Base-by-base conservation (phyloP, 2,888 invertebrate genomes). In the Diaphora mendica region DNA sequence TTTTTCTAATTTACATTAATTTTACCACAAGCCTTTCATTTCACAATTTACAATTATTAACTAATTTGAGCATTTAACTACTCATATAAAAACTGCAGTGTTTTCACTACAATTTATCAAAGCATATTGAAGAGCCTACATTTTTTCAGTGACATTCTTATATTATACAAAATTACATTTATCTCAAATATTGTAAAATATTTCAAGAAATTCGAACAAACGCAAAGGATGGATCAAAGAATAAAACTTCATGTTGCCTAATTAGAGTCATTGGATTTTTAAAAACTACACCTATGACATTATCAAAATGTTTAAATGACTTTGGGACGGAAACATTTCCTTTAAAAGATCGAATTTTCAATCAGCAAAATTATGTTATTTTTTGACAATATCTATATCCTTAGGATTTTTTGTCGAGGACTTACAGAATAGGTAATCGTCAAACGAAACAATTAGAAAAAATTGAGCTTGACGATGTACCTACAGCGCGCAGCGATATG, bases 281-380 rank as follows among this genome's bases (percentile, higher is more conserved):
- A 86, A 87, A 87, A 88, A 86, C 88, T 88, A 88, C 83, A 81
- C 88, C 85, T 88, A 88, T 82, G 86, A 80, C 85, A 82, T 87
- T 88, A 87, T 91, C 89, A 91, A 89, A 92, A 91, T 89, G 85
- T 88, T 89, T 91, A 95, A 94, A 94, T 94, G 95, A 95, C 94
- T 86, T 94, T 89, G 93, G 95, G 95, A 95, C 95, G 95, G 95
- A 95, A 92, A 94, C 92, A 93, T 94, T 94, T 91, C 89, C 90
- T 90, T 70, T 88, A 88, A 89, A 91, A 84, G 79, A 86, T 86
- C 81, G 83, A 81, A 79, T 79, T 76, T 78, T 77, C 76, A 84
- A 75, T 78, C 78, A 75, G 85, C 73, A 84, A 82, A 80, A 86
- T 77, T 76, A 74, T 80, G 72, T 65, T 42, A 70, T 59, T 68